Evolutionary conservation across 2,797 vertebrate species (phyloP).

Genomic region (Peromyscus attwateri): DNA sequence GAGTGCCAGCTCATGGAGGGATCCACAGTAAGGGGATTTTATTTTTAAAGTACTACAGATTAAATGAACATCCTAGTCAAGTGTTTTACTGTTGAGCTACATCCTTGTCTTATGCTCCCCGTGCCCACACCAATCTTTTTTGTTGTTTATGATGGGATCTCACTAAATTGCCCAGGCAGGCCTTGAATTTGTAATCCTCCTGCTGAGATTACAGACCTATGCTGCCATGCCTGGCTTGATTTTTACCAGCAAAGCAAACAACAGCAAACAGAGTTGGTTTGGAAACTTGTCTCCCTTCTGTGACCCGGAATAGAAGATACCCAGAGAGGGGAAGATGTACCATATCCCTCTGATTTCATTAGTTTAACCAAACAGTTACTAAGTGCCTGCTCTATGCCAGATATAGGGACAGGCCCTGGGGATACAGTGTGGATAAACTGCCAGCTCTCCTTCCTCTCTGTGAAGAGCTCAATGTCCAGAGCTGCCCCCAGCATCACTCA

Average conservation of each 20-base stretch:
- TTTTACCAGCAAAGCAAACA: neutral
- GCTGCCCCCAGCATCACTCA: neutral
- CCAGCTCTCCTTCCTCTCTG: neutral
- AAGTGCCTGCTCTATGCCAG: neutral
- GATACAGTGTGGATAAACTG: neutral
- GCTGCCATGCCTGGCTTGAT: neutral
- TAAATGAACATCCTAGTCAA: neutral
- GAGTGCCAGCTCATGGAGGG: neutral
- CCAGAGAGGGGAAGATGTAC: neutral
- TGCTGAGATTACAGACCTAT: neutral
- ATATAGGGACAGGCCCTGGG: neutral
- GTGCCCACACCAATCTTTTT: neutral
- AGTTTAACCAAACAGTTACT: neutral
- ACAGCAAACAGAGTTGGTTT: neutral
- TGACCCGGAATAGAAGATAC: neutral
- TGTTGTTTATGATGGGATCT: neutral
- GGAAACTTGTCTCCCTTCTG: constrained; percentile 29
- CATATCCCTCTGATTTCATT: neutral
- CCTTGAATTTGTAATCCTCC: neutral
- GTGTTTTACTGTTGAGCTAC: too few species aligned
- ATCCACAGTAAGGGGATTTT: neutral
- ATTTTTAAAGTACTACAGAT: neutral
- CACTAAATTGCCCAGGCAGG: neutral
- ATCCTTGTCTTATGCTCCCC: neutral
- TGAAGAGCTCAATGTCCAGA: neutral